Conservation (phyloP, 1,140 invertebrate genomes). For the Drosophila kikkawai region DNA sequence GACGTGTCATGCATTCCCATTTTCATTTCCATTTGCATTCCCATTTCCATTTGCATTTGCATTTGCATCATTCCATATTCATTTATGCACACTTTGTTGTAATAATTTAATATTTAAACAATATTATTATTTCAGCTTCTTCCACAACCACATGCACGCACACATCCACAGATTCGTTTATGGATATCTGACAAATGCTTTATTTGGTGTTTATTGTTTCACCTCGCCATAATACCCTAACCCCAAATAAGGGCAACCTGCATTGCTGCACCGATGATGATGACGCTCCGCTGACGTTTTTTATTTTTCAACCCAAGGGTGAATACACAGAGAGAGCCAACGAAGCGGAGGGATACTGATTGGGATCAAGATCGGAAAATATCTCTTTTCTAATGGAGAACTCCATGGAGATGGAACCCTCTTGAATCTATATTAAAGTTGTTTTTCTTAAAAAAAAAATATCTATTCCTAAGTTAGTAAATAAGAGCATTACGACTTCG, state of each 20-base stretch:
- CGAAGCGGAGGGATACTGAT: conserved; percentile 2
- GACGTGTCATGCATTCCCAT: conserved; percentile 72
- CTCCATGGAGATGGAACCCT: too few species aligned
- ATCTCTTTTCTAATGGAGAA: neutral
- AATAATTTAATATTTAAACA: conserved; percentile 82
- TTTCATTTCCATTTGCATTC: conserved; percentile 22
- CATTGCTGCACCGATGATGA: conserved; percentile 11
- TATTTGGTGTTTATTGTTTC: conserved; percentile 81
- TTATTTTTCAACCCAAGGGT: conserved; percentile 7
- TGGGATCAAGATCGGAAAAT: neutral
- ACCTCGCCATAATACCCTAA: conserved; percentile 67
- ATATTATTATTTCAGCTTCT: conserved; percentile 63
- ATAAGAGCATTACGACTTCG: conserved; percentile 23
- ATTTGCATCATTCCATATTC: conserved; percentile 76
- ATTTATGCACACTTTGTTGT: conserved; percentile 79
- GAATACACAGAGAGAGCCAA: neutral
- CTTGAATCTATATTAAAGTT: too few species aligned
- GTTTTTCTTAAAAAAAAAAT: neutral
- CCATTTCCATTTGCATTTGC: conserved; percentile 50
- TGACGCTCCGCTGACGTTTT: conserved; percentile 31
- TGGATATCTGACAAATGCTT: conserved; percentile 75
- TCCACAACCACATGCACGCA: conserved; percentile 3
- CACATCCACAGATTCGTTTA: conserved; percentile 38
- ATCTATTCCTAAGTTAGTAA: too few species aligned
- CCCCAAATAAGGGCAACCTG: conserved; percentile 56